Evolutionary conservation across 2,888 invertebrate species (phyloP).

Genomic region (Pyrgus malvae): DNA sequence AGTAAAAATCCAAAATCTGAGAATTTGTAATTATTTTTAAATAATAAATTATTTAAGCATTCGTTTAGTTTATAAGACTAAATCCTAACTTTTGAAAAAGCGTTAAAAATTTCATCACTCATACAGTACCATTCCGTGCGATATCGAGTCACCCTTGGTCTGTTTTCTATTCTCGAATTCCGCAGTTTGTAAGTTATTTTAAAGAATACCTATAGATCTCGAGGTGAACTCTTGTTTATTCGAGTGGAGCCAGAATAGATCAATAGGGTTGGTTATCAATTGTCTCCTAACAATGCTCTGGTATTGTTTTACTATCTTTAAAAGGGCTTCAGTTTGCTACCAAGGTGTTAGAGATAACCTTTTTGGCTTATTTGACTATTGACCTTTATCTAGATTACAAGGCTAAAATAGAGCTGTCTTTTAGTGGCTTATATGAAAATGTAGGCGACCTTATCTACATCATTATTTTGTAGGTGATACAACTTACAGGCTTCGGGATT

Average conservation of each 20-base stretch:
- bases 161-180: slow-evolving; percentile 21
- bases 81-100: too few relatives aligned
- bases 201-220: slow-evolving; percentile 14
- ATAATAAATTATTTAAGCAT: too few relatives aligned
- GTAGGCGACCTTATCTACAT: too few relatives aligned
- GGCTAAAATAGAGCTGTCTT: too few relatives aligned
- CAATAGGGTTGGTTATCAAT: slow-evolving; percentile 23
- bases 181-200: slow-evolving; percentile 16
- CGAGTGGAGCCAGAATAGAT: slow-evolving; percentile 25
- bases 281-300: slow-evolving; percentile 15
- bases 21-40: too few relatives aligned
- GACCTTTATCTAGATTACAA: not conserved
- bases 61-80: too few relatives aligned
- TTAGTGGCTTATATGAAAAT: too few relatives aligned
- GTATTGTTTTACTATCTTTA: slow-evolving; percentile 18
- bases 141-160: too few relatives aligned
- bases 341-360: not conserved
- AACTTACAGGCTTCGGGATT: too few relatives aligned
- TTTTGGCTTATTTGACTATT: not conserved
- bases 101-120: not conserved
- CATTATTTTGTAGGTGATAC: too few relatives aligned
- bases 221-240: slow-evolving; percentile 20
- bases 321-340: not conserved
- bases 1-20: too few relatives aligned
- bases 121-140: too few relatives aligned